Conservation (phyloP, 2,888 invertebrate species). For the Eremobia ochroleuca region DNA sequence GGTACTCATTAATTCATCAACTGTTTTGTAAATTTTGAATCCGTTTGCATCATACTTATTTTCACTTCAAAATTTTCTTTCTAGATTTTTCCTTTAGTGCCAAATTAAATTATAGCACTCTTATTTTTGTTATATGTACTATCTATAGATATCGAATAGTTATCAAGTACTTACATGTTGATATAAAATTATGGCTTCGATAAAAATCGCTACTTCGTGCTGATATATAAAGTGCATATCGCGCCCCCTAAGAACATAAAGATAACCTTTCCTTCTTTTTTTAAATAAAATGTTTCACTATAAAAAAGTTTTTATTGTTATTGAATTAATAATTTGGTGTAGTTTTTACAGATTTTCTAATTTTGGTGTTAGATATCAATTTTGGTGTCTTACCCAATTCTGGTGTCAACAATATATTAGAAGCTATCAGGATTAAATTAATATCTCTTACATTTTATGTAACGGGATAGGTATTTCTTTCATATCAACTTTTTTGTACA, state of each 20-base stretch:
- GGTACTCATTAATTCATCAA: not conserved
- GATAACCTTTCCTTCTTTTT: conserved; percentile 10
- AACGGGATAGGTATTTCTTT: no score
- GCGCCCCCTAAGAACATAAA: not conserved
- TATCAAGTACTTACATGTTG: conserved; percentile 25
- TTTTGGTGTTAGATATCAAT: no score
- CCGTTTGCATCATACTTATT: not conserved
- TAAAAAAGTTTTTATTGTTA: no score
- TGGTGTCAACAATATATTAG: no score
- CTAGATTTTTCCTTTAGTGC: conserved; percentile 13
- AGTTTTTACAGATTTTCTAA: no score
- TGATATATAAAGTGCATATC: conserved; percentile 21
- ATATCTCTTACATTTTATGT: no score
- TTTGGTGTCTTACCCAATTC: no score
- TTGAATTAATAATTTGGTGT: no score
- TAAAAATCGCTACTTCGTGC: conserved; percentile 12
- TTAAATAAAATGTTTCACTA: no score
- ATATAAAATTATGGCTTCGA: conserved; percentile 24
- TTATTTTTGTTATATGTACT: not conserved
- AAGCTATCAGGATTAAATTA: no score
- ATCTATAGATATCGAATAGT: conserved; percentile 2
- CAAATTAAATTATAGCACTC: not conserved
- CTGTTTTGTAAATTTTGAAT: not conserved
- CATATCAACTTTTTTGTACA: no score
- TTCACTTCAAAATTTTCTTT: conserved; percentile 21